Base-by-base conservation (phyloP, 1,140 invertebrate species). In the Micrasema minimum region DNA sequence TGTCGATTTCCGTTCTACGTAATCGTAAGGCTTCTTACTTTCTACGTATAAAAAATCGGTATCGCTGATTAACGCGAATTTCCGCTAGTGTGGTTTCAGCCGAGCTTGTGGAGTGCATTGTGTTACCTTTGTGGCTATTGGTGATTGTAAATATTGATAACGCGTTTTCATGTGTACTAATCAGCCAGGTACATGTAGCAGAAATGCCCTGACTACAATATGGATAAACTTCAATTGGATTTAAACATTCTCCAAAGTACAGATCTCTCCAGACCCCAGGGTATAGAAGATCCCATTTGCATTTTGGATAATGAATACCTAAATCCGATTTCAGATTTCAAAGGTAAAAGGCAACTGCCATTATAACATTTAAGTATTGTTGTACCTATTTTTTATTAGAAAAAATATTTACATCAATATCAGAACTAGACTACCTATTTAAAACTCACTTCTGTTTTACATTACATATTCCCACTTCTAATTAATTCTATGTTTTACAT, bases 171-270 rank as follows among this genome's bases (percentile, higher is more conserved):
- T 59, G 55, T 38, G 55, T 41, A 12, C 2, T 18, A 16, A 41
- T 22, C 2, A 31, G 14, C 11, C 48, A 31, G 55, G 31, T 41
- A 22, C 9, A 59, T 59, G 37, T 4, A 57, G 38, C 10, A 14
- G 23, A 6, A 26, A 26, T 53, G 35, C 55, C 6, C 26, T 53
- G 55, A 38, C 14, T 23, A 10, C n/a, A 69, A 35, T 57, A 72
- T 72, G 70, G 70, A 72, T 66, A 72, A 72, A 51, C 45, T 72
- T n/a, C 64, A 72, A 41, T 37, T 72, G 14, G 70, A 72, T 61
- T 55, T 72, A 23, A 64, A 66, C 43, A 59, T 72, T 31, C 14
- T 64, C 20, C 51, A 71, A 12, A 72, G 38, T 53, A 48, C 38
- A 12, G 55, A 23, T 51, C 14, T 20, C 10, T 14, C 31, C 31